Evolutionary conservation across 2,797 vertebrate species (phyloP), one percentile per base, ranked within the genome.

Genomic region (Octomys mimax): DNA sequence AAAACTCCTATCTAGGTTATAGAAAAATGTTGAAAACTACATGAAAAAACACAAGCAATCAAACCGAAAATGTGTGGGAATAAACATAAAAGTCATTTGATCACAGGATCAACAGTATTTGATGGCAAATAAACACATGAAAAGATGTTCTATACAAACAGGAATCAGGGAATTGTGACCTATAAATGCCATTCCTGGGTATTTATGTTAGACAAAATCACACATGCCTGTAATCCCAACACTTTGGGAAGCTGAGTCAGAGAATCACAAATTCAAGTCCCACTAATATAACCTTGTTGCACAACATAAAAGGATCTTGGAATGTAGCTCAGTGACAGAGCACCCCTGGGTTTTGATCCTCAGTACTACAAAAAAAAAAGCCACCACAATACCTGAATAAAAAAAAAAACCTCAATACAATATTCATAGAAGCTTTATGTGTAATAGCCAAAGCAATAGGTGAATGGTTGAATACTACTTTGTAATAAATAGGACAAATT

Each of bases 361-460:
- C 70, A 73, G 36, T 39, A 73, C 70, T 22, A 73, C 33, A 42
- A 73, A 73, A 71, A 39, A 73, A 1, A 3, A 39, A 73, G 33
- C 33, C 66, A 70, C 2, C 7, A 70, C 16, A 73, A 73, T 36
- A 39, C 36, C 70, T 11, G 11, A 42, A 24, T 42, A 73, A 73
- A 36, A 73, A 73, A 42, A 86, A 75, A 11, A n/a, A n/a, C n/a
- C 11, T 70, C 18, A 77, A 82, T 28, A 87, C 28, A 82, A 36
- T 82, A 28, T 77, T 90, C 82, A 87, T 4, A 95, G 59, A 33
- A 80, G 22, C 13, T 77, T 87, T 93, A 70, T 75, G 33, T 61
- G 31, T 57, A 86, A 81, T 28, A 93, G 39, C 26, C 68, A 87
- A 93, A 91, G 61, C 4, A 91, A 54, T 7, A 91, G 42, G 36